Percentiles rank a stretch among this genome's conserved stretches.
These are phyloP conservation scores for Cheilosia grossa DNA, from an alignment of 2,888 invertebrate genomes.

Conservation along the genomic window DNA sequence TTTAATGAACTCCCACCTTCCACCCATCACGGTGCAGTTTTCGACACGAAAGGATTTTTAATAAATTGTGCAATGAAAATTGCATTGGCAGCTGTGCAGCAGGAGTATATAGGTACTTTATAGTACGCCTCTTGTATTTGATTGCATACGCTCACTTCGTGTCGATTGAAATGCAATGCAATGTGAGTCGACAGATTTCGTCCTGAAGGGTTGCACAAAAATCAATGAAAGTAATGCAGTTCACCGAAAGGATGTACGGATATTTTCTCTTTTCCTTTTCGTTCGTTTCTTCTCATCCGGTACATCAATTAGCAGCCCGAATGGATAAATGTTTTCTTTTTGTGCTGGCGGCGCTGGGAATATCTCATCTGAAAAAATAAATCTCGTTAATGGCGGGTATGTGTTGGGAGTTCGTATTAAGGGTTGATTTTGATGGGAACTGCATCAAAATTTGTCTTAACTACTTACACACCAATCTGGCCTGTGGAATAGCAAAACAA, in stretches of 20 bases:
- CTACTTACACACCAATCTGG: too few species aligned
- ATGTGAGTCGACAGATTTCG: slow-evolving; percentile 24
- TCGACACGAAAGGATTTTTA: slow-evolving; percentile 15
- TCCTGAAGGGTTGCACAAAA: background rate
- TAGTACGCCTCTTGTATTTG: background rate
- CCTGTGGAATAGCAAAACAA: too few species aligned
- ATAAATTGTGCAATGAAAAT: slow-evolving; percentile 29
- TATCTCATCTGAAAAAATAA: too few species aligned
- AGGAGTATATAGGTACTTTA: background rate
- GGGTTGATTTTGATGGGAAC: too few species aligned
- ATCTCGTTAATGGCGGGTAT: too few species aligned
- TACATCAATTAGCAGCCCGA: slow-evolving; percentile 5
- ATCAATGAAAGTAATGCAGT: slow-evolving; percentile 3
- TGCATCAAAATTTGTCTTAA: too few species aligned
- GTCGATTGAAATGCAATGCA: slow-evolving; percentile 12
- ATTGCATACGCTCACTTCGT: slow-evolving; percentile 12
- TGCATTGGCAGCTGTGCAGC: slow-evolving; percentile 2
- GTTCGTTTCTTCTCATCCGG: background rate
- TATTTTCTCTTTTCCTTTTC: background rate
- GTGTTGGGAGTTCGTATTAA: too few species aligned
- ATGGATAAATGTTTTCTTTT: background rate
- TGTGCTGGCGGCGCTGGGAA: too few species aligned
- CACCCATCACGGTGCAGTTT: background rate
- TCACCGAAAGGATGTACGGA: background rate
- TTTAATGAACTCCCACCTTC: slow-evolving; percentile 11